Evolutionary conservation across 2,797 vertebrate species (phyloP), one percentile per base, ranked within the genome.

Genomic region (Podargus strigoides): DNA sequence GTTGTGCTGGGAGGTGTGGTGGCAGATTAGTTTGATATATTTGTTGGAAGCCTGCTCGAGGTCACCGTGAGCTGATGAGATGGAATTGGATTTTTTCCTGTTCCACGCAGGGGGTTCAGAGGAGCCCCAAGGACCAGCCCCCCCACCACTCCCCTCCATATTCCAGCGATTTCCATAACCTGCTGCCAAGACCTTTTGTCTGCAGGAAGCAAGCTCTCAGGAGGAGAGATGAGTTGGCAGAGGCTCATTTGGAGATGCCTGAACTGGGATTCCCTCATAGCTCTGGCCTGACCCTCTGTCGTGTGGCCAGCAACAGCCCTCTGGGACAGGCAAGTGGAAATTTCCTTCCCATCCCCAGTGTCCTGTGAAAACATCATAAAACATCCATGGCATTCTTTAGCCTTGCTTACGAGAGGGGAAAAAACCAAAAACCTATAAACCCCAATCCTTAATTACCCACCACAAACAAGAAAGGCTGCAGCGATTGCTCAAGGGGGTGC

Each of bases 321-420:
- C 32, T 41, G 80, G 46, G 64, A 39, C 46, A 63, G 85, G 60
- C 77, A 30, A 97, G 93, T 97, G 96, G 96, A 97, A 97, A 97
- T 97, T 97, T 97, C 96, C 97, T 94, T 77, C 82, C 89, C 52
- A 53, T 70, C 90, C 91, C 60, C 58, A 18, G 87, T 4, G 83
- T 73, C 96, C 93, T 95, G 96, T 53, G 94, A 96, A 96, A 97
- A 92, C 93, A 90, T 10, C 94, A 78, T 97, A 97, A 97, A 96
- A 59, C 87, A 47, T n/a, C 69, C 1, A 2, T 7, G 39, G 64
- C 2, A 7, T 85, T 96, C 95, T 96, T 90, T 66, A 91, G 78
- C 90, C 67, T 90, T 90, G 85, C 84, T 94, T 37, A 59, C 24
- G 0, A 74, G 77, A 70, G 84, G 36, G 66, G 44, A 14, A 14